These are phyloP conservation scores for Lypha dubia DNA, from an alignment of 2,888 invertebrate species.

Conservation along the genomic window DNA sequence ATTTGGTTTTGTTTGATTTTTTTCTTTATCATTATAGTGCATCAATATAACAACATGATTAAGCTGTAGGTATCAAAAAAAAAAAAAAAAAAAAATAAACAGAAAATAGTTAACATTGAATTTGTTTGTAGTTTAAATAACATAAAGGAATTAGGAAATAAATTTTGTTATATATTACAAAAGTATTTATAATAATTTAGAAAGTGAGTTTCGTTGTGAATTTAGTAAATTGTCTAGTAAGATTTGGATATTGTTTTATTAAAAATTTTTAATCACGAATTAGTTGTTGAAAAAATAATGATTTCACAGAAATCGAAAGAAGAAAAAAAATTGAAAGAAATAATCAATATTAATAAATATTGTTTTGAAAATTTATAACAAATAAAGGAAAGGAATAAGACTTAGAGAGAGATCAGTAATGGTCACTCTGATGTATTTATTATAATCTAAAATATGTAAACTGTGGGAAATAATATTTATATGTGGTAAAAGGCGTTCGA, in stretches of 20 bases:
- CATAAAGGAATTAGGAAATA: constrained; percentile 42
- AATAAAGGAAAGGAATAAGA: constrained; percentile 32
- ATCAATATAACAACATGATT: constrained; percentile 68
- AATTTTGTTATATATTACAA: constrained; percentile 53
- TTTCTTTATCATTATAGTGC: constrained; percentile 70
- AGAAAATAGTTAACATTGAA: no score
- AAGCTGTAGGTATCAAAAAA: constrained; percentile 22
- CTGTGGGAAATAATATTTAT: constrained; percentile 15
- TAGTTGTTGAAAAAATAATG: constrained; percentile 65
- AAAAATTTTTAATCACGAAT: constrained; percentile 59
- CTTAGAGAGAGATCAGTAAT: constrained; percentile 27
- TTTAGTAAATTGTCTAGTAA: not conserved
- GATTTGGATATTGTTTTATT: not conserved
- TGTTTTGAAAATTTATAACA: constrained; percentile 51
- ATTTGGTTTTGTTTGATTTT: constrained; percentile 16
- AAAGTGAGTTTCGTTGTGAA: constrained; percentile 52
- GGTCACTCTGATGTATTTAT: constrained; percentile 14
- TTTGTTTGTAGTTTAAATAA: constrained; percentile 8
- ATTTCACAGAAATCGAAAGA: not conserved
- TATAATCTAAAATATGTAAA: not conserved
- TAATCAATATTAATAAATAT: constrained; percentile 43
- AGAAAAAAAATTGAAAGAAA: not conserved
- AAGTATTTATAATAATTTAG: constrained; percentile 47
- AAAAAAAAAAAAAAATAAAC: not conserved
- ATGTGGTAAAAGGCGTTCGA: not conserved